Evolutionary conservation across 2,797 vertebrate species (phyloP), one percentile per base, ranked within the genome.

Genomic region (Pachyuromys duprasi): DNA sequence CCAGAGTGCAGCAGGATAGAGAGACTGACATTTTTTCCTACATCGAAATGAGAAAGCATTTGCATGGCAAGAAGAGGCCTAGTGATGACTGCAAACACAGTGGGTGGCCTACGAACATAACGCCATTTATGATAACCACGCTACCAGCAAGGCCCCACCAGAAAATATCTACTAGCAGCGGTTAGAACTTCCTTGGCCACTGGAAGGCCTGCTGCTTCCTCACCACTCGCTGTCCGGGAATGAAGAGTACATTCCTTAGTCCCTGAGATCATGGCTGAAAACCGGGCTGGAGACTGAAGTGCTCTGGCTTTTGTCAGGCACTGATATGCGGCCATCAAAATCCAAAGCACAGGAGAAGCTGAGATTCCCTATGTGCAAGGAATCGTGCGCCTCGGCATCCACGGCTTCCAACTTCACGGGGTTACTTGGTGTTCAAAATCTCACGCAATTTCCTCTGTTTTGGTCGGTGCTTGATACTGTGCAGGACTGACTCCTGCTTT

Each of bases 21-120:
- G 33, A 92, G 53, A 81, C 3, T 8, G 36, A 93, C 82, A 49
- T 84, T 13, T 89, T 93, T 87, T 49, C 86, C 91, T 26, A 79
- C 82, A 28, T 81, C 45, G 90, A 93, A 93, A 53, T 88, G 72
- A 94, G 84, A 70, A 93, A 93, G 76, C 53, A 72, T 89, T 93
- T 94, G 13, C 60, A 69, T 24, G 72, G 42, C 87, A 20, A n/a
- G 20, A 60, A n/a, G 72, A 39, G 55, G 11, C 45, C 84, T 57
- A 33, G n/a, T 20, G 76, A 81, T 94, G 87, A 89, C 17, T 79
- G 42, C 24, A 39, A 76, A 90, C 60, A 83, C 69, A 83, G 72
- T 36, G 13, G 33, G 79, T 53, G n/a, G 2, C 20, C 39, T 63
- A 17, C 0, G 90, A 39, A 90, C 33, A 62, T 7, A 45, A 6